Evolutionary conservation across 2,797 vertebrate species (phyloP), one percentile per base, ranked within the genome.

Genomic region (Dicrostonyx torquatus): DNA sequence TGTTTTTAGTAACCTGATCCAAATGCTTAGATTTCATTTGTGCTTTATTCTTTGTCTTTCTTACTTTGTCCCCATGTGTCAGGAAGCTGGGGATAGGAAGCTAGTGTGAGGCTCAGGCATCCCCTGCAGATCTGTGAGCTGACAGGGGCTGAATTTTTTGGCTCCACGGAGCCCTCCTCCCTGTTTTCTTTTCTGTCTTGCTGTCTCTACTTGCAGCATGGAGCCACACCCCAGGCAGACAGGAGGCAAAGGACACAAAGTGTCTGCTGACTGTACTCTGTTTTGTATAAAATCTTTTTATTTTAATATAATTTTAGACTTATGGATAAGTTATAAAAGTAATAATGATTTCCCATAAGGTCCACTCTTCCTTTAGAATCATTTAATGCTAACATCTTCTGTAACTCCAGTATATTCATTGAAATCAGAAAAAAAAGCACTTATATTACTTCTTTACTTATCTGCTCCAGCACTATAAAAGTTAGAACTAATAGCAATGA

Each of bases 341-440:
- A 73, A 0, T 64, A 37, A 22, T 53, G 14, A 76, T 2, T 87
- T 89, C 22, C 37, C 1, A 0, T 31, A 45, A 66, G 8, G 13
- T 34, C n/a, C 18, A 62, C 9, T 12, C 14, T 87, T 72, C 45
- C 48, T 58, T 9, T 15, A 90, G 40, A 26, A 40, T 76, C 6
- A 48, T 24, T 70, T 58, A 34, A 43, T 18, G 4, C 40, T 62
- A 20, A 12, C 48, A 22, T 75, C 31, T 68, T 77, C 18, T 14
- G 1, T 78, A 64, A 37, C 2, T 1, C 24, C 70, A 40, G 50
- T 20, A 5, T 50, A 26, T 92, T 18, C 70, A 76, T 17, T 53
- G 7, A 93, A 60, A 77, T 91, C 11, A 90, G 45, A 62, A 89
- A 88, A 82, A 70, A 43, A n/a, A 73, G 5, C 31, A 50, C 58